Evolutionary conservation across 2,888 invertebrate species (phyloP).

Genomic region (Lagria hirta): DNA sequence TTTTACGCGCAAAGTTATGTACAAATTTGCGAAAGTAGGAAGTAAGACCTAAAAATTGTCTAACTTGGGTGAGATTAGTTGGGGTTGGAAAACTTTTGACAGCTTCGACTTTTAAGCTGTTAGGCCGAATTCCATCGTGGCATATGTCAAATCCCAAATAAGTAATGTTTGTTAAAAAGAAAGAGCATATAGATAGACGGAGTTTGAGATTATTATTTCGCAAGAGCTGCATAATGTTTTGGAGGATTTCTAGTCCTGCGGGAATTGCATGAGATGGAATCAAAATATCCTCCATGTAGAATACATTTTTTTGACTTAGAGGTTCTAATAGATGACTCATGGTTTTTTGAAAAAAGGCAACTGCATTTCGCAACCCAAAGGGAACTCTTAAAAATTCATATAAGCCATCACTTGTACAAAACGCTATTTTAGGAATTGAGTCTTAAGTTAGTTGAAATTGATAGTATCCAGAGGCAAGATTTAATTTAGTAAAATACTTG

Average conservation of each 20-base stretch:
- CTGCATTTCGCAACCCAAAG: slow-evolving; percentile 37
- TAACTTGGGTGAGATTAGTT: slow-evolving; percentile 33
- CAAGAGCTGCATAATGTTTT: slow-evolving; percentile 17
- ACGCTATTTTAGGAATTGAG: slow-evolving; percentile 36
- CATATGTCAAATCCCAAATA: slow-evolving; percentile 38
- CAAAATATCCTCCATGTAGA: slow-evolving; percentile 42
- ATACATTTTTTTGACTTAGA: slow-evolving; percentile 10
- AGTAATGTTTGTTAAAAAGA: slow-evolving; percentile 29
- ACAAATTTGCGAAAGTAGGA: background rate
- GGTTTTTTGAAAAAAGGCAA: slow-evolving; percentile 38
- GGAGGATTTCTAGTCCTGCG: slow-evolving; percentile 21
- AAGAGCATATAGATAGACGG: slow-evolving; percentile 33
- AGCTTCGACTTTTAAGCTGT: slow-evolving; percentile 32
- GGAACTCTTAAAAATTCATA: slow-evolving; percentile 37
- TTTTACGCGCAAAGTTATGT: background rate
- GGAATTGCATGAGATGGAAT: slow-evolving; percentile 27
- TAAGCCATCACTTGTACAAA: slow-evolving; percentile 41
- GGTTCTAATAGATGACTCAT: slow-evolving; percentile 30
- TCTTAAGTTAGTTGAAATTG: slow-evolving; percentile 31
- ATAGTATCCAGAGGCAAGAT: slow-evolving; percentile 23
- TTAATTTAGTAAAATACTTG: slow-evolving; percentile 12
- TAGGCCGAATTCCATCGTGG: slow-evolving; percentile 32
- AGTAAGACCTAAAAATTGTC: slow-evolving; percentile 40
- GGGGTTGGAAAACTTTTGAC: slow-evolving; percentile 36
- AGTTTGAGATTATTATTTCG: slow-evolving; percentile 24